A percentile compares a stretch with the other conserved stretches of the same genome.
Conservation (phyloP, 2,797 vertebrate species). For the Atherinosoma microstoma region DNA sequence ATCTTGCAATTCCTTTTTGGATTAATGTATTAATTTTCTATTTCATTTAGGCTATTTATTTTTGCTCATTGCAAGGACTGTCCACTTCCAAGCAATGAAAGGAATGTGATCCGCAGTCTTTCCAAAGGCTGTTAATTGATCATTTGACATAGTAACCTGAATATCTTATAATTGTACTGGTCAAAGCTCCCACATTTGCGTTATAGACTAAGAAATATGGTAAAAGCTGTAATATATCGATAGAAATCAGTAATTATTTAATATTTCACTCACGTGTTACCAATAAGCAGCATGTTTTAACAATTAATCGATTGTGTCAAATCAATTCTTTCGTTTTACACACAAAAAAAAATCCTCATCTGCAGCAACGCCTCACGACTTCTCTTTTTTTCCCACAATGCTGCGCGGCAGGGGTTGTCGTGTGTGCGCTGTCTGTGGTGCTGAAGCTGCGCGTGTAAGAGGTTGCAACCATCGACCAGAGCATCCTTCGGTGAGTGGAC, state of each 20-base stretch:
- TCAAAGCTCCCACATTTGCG: not conserved
- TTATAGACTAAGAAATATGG: not conserved
- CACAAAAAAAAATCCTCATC: constrained; percentile 32
- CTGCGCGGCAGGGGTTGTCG: constrained; percentile 71
- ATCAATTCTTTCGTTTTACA: constrained; percentile 16
- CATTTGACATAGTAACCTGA: not conserved
- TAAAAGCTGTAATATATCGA: not conserved
- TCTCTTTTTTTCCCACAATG: constrained; percentile 85
- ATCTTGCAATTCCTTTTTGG: no score
- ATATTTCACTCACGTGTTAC: not conserved
- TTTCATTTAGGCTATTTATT: not conserved
- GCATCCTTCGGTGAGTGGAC: constrained; percentile 70
- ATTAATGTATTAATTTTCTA: not conserved
- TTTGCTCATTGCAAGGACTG: not conserved
- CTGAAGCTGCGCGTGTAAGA: constrained; percentile 86
- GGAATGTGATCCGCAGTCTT: not conserved
- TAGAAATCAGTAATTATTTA: not conserved
- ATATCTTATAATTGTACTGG: not conserved
- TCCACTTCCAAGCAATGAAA: not conserved
- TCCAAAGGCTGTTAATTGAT: not conserved
- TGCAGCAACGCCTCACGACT: constrained; percentile 81
- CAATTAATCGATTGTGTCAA: not conserved
- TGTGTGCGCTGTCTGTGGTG: constrained; percentile 85
- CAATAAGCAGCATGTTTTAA: not conserved
- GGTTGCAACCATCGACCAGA: constrained; percentile 60